phyloP scores from a whole-genome alignment of 2,113 vertebrate genomes.

The Cinclus mexicanus region DNA sequence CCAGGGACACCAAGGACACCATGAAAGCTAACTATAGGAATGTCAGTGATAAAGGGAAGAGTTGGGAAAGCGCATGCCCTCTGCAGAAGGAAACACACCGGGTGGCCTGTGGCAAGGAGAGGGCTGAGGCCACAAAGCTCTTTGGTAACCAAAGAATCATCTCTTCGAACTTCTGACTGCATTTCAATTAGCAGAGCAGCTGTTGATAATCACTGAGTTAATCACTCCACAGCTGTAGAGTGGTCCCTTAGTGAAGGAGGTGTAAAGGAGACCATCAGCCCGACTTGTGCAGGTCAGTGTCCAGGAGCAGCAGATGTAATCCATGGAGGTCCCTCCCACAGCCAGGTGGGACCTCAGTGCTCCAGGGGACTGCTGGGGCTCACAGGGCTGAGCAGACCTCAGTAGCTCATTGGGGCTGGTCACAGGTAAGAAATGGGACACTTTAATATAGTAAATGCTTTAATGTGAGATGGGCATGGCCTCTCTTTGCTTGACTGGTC shows the following conservation, averaged over 20 bases:
- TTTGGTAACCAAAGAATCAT: not conserved
- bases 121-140: not conserved
- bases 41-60: not conserved
- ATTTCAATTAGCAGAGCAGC: not conserved
- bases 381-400: not conserved
- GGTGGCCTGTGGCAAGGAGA: not conserved
- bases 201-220: not conserved
- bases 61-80: fast-evolving
- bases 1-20: not conserved
- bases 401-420: fast-evolving
- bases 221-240: too few relatives aligned
- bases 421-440: not conserved
- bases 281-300: not conserved
- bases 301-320: not conserved
- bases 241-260: not conserved
- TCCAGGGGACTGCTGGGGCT: fast-evolving
- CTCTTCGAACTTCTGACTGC: not conserved
- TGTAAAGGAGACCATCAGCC: not conserved
- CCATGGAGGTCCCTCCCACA: fast-evolving
- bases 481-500: not conserved
- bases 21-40: not conserved
- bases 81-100: not conserved
- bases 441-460: not conserved
- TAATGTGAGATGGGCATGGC: too few relatives aligned
- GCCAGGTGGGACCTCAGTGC: not conserved